Base-by-base conservation (phyloP, 2,888 invertebrate genomes). In the Plebejus anna region DNA sequence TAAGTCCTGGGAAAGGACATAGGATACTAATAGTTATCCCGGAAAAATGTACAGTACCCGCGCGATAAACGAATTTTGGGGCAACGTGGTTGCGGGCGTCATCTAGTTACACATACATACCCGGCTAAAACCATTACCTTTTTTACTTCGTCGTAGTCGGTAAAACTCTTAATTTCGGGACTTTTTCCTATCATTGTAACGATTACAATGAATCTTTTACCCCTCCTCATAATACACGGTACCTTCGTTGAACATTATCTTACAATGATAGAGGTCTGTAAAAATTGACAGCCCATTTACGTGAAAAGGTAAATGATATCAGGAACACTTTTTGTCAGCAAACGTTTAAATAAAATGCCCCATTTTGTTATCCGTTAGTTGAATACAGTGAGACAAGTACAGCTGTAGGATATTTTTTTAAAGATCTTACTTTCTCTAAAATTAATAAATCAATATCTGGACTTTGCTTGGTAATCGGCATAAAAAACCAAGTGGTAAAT, bases 221-320 rank as follows among this genome's bases (percentile, higher is more conserved):
- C 32, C 32, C 32, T 13, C 28, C 13, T 13, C 13, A 13, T 32
- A 4, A 61, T 13, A 13, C 11, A 13, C 11, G 66, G 32, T 13
- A 28, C 66, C 66, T 66, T 32, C 11, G 13, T 22, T n/a, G 51
- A 28, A 73, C 51, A 55, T 73, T 38, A 71, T 51, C 51, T 73
- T 22, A 13, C 5, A 91, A 89, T 91, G 91, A 92, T 86, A 89
- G 87, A 91, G 91, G 91, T 90, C 85, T 84, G 84, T 86, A 88
- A 90, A 82, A 83, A 82, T 85, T 88, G 91, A 90, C 91, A 85
- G 89, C 88, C 90, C 88, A 89, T 88, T 89, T 55, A 89, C 87
- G 85, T 84, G 90, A 89, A 90, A 89, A 91, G 55, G 73, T 73
- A 51, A 73, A 73, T 89, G 76, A 77, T 78, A 77, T 80, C 78